Evolutionary conservation across 2,113 vertebrate genomes (phyloP), one percentile per base, ranked within the genome.

Genomic region (Eclectus roratus): DNA sequence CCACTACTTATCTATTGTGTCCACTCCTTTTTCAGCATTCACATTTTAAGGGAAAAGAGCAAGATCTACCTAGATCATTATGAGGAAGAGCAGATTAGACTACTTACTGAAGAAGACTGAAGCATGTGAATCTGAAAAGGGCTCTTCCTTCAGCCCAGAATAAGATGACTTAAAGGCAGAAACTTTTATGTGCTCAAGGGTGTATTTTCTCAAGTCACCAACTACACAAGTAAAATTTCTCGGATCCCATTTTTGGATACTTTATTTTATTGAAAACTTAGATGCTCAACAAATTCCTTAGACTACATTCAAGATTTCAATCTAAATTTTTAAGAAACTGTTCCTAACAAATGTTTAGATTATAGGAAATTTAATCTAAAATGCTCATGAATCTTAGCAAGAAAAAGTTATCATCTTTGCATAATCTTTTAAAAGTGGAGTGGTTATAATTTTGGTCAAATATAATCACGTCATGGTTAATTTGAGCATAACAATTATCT

Each of bases 101-200:
- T 55, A 13, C 19, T 46, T 64, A 43, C 8, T 60, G 64, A 60
- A 80, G 53, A 69, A 85, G 28, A 15, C 2, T 65, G 49, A 85
- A 77, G 8, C 27, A 47, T 16, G 1, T 0, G 0, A 52, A 64
- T 52, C 10, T 0, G 0, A 61, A 43, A 87, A 74, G 10, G 6
- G 7, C 11, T 37, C 8, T 71, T 70, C 29, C 56, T 81, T 66
- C 24, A 66, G 15, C 5, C 4, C 3, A 17, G 43, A 47, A n/a
- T 44, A 61, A 44, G 7, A 3, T 52, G n/a, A 23, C 6, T 58
- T 44, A 47, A 61, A 44, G 41, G 10, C 7, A 84, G 33, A 86
- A 14, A 33, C 60, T 85, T 82, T 86, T 28, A 24, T 14, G 9
- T 21, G 13, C 10, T 71, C 31, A 63, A 27, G 21, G 43, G 3